These are phyloP conservation scores for Stenodema calcarata DNA, from an alignment of 2,888 invertebrate genomes.

Conservation along the genomic window DNA sequence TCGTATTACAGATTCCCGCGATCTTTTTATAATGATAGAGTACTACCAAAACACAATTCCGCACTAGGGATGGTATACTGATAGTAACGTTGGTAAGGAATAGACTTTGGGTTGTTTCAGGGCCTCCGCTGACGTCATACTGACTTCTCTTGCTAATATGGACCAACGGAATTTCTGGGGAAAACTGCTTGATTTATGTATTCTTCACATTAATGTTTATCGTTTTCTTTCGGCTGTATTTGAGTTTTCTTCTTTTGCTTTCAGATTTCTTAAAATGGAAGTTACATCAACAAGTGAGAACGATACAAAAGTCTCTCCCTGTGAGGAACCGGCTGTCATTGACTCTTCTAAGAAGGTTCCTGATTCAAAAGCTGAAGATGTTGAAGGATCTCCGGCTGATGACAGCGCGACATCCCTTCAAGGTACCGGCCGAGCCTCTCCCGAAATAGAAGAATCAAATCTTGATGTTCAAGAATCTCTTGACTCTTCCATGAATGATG, in stretches of 20 bases:
- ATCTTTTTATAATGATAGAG: too few relatives aligned
- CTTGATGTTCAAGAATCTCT: neutral
- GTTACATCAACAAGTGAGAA: slow-evolving; percentile 32
- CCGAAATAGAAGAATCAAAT: neutral
- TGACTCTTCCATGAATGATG: neutral
- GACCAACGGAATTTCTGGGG: too few relatives aligned
- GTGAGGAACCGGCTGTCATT: neutral
- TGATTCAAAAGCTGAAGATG: neutral
- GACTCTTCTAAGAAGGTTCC: neutral
- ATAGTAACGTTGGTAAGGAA: too few relatives aligned
- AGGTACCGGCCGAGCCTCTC: neutral
- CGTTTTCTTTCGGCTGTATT: neutral
- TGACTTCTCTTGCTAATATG: too few relatives aligned
- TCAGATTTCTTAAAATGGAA: slow-evolving; percentile 27
- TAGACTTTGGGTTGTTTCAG: too few relatives aligned
- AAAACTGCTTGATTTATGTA: too few relatives aligned
- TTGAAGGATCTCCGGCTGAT: neutral
- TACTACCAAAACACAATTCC: too few relatives aligned
- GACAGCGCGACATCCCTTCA: neutral
- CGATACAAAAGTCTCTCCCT: neutral
- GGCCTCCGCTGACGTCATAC: too few relatives aligned
- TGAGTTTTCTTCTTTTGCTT: neutral
- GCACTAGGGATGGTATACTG: too few relatives aligned
- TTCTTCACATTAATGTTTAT: too few relatives aligned
- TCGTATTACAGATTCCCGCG: too few relatives aligned